Percentiles rank a stretch among this genome's conserved stretches.
phyloP scores from a whole-genome alignment of 1,140 invertebrate genomes.

The Nasonia longicornis region DNA sequence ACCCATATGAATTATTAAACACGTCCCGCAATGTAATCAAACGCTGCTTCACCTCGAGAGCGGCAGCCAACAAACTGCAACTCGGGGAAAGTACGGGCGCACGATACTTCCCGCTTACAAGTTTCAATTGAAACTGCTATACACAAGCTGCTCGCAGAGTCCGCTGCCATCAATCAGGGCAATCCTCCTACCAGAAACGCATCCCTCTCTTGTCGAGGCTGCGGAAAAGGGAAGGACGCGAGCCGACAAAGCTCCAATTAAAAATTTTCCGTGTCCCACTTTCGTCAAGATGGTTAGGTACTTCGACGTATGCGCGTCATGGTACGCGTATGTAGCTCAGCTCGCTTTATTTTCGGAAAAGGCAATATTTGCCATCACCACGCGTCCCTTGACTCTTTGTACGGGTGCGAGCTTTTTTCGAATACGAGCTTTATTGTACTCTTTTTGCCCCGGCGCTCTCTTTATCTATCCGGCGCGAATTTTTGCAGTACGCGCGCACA shows the following conservation, averaged over 20 bases:
- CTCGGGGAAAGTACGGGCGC: not conserved
- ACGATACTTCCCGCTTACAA: not conserved
- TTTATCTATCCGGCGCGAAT: too few species aligned
- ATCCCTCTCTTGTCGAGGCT: not conserved
- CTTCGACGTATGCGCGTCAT: too few species aligned
- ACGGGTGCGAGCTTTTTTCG: not conserved
- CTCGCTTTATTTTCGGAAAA: constrained; percentile 2
- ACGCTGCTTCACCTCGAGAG: not conserved
- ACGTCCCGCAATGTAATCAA: too few species aligned
- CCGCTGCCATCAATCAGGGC: not conserved
- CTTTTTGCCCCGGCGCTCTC: too few species aligned
- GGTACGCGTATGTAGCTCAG: too few species aligned
- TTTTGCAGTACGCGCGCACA: too few species aligned
- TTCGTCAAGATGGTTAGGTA: not conserved
- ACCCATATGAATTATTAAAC: not conserved
- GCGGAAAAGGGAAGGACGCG: not conserved
- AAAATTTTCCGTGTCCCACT: constrained; percentile 17
- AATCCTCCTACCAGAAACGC: not conserved
- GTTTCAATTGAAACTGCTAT: constrained; percentile 22
- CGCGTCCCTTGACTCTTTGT: not conserved
- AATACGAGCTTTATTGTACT: too few species aligned
- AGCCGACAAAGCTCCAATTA: constrained; percentile 12
- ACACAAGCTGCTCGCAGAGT: not conserved
- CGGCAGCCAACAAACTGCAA: not conserved
- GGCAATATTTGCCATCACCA: not conserved